These are phyloP conservation scores for Nipponia nippon DNA, from an alignment of 2,113 vertebrate genomes.

Conservation along the genomic window DNA sequence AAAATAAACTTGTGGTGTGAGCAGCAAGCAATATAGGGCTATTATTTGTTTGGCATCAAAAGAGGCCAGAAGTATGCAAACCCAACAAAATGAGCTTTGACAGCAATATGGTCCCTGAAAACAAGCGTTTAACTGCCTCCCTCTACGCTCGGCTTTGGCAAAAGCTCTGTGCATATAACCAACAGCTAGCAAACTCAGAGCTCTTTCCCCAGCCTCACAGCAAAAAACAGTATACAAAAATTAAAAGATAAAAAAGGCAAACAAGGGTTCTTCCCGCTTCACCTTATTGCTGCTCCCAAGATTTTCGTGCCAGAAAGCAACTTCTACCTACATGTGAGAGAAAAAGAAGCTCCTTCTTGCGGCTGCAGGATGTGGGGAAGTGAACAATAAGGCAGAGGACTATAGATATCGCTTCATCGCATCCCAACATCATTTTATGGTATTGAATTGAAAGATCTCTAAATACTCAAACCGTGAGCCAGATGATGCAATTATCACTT, in stretches of 20 bases:
- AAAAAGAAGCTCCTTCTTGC: background rate
- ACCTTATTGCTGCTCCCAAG: background rate
- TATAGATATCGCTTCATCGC: fast-evolving
- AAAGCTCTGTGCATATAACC: background rate
- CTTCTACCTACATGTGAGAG: background rate
- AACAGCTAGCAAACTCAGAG: background rate
- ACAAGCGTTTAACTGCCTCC: background rate
- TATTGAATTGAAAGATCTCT: background rate
- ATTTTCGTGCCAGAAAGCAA: background rate
- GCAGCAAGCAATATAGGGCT: background rate
- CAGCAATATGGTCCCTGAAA: background rate
- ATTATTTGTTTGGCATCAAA: background rate
- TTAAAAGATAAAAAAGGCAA: background rate
- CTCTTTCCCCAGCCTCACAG: background rate
- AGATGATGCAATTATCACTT: slow-evolving; percentile 27
- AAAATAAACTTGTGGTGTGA: background rate
- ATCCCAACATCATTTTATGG: background rate
- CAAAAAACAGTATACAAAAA: background rate
- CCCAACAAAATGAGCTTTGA: background rate
- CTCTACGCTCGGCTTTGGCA: background rate
- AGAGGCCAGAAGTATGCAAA: background rate
- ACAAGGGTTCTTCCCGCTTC: background rate
- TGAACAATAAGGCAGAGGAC: background rate
- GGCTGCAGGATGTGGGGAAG: background rate
- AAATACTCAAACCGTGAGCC: background rate